A percentile compares a stretch with the other conserved stretches of the same genome.
Evolutionary conservation across 1,140 invertebrate genomes (phyloP).

Genomic region (Dysdera silvatica): DNA sequence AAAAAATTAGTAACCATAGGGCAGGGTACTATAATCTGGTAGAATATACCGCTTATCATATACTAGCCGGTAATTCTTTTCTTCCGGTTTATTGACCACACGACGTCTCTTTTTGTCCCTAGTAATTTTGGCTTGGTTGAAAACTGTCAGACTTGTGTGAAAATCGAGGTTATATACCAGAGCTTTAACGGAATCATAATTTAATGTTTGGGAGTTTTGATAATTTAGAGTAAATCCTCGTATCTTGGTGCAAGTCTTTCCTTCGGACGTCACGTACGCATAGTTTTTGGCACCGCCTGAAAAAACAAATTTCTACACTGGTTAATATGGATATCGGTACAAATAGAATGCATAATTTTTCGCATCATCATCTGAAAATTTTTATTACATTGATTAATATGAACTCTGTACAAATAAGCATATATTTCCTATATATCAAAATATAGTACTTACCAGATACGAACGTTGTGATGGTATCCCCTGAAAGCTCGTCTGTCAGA

Average conservation of each 20-base stretch:
- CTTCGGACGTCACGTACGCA: not conserved
- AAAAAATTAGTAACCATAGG: conserved; percentile 1
- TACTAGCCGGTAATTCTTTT: not conserved
- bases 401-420: too few relatives aligned
- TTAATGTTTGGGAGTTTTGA: not conserved
- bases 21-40: not conserved
- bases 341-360: too few relatives aligned
- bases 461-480: not conserved
- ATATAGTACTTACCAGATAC: not conserved
- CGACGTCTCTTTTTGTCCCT: not conserved
- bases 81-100: not conserved
- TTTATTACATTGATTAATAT: too few relatives aligned
- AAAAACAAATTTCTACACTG: too few relatives aligned
- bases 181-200: not conserved
- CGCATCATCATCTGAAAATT: too few relatives aligned
- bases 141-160: not conserved
- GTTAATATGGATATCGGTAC: too few relatives aligned
- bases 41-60: not conserved
- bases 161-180: not conserved
- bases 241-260: not conserved
- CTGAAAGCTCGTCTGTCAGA: conserved; percentile 7
- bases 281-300: conserved; percentile 3
- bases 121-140: not conserved
- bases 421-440: too few relatives aligned
- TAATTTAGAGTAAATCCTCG: not conserved